Conservation (phyloP, 2,888 invertebrate genomes). For the Ichneumoninae sp. region DNA sequence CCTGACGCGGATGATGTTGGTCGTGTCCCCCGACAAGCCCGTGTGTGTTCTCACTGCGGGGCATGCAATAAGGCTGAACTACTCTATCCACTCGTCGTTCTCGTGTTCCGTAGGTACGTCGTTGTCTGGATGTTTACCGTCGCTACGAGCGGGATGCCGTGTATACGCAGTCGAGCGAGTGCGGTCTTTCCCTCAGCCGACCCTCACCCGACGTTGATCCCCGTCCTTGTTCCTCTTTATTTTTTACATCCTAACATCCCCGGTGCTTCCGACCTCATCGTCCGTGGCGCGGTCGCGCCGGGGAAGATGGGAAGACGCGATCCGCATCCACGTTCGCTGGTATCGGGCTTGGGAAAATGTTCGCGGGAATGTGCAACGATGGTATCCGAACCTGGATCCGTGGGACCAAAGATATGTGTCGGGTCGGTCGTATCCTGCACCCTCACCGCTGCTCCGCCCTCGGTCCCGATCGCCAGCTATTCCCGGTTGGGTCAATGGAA, state of each 20-base stretch:
- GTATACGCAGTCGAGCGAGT: constrained; percentile 20
- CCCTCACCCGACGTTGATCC: constrained; percentile 17
- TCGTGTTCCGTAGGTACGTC: constrained; percentile 38
- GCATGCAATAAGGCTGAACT: constrained; percentile 52
- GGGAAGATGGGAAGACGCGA: constrained; percentile 15
- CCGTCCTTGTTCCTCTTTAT: constrained; percentile 16
- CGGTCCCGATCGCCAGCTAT: constrained; percentile 11
- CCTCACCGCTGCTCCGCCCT: neutral
- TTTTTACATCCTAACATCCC: constrained; percentile 9
- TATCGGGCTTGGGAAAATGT: neutral
- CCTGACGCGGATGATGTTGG: constrained; percentile 44
- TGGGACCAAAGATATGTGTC: constrained; percentile 15
- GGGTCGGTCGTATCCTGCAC: neutral
- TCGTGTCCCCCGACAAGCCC: constrained; percentile 28
- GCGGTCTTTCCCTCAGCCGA: constrained; percentile 20
- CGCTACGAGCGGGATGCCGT: constrained; percentile 11
- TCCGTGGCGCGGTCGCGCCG: neutral
- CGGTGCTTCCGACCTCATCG: constrained; percentile 24
- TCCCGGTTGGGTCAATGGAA: constrained; percentile 44
- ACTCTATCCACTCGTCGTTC: constrained; percentile 48
- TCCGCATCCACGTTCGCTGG: constrained; percentile 23
- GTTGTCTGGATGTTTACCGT: constrained; percentile 53
- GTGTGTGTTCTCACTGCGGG: constrained; percentile 24
- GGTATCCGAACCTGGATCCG: constrained; percentile 8
- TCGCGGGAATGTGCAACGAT: constrained; percentile 8